Conservation (phyloP, 2,113 vertebrate genomes). For the Pseudopodoces humilis region DNA sequence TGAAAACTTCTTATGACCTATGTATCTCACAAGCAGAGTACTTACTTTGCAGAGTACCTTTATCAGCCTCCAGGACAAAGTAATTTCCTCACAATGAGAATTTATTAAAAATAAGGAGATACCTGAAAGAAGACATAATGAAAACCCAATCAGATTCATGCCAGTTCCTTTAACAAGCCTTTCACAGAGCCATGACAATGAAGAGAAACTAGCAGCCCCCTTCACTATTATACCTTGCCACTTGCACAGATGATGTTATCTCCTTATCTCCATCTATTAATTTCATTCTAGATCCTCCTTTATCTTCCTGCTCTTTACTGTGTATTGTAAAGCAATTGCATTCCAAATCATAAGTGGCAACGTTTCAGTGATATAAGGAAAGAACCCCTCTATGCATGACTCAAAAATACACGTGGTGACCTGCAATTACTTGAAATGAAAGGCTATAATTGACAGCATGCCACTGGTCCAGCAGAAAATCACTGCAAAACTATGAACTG, state of each 20-base stretch:
- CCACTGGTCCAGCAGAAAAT: neutral
- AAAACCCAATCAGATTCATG: neutral
- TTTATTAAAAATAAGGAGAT: neutral
- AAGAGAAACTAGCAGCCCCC: neutral
- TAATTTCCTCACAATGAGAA: neutral
- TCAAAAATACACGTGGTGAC: neutral
- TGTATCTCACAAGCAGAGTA: neutral
- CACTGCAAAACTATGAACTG: neutral
- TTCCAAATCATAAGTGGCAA: fast-evolving
- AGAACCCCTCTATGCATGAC: fast-evolving
- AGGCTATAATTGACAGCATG: neutral
- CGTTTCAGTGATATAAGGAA: neutral
- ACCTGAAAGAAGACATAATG: neutral
- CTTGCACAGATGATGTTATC: neutral
- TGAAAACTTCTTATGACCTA: neutral
- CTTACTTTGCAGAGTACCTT: neutral
- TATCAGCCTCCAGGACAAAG: neutral
- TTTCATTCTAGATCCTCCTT: neutral
- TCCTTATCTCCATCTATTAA: neutral
- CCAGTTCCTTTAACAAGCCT: neutral
- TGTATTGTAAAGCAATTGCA: neutral
- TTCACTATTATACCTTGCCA: neutral
- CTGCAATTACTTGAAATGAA: neutral
- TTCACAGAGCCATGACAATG: neutral
- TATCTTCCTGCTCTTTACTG: neutral